These are phyloP conservation scores for Saturnia japonica DNA, from an alignment of 2,888 invertebrate genomes.

Conservation along the genomic window DNA sequence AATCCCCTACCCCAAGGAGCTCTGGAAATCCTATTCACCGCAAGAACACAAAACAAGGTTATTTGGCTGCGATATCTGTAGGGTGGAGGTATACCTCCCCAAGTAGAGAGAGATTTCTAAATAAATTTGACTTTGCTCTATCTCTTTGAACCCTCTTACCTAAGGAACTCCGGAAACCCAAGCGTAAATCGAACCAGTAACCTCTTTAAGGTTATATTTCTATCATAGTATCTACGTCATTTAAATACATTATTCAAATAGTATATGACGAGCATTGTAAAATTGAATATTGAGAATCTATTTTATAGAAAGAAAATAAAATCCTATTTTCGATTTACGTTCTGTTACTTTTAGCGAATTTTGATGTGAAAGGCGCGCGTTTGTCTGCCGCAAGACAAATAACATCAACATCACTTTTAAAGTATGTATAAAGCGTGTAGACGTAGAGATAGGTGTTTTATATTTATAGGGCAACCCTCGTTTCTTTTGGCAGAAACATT, in stretches of 20 bases:
- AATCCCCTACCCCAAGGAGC: too few species aligned
- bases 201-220: background rate
- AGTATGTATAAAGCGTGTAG: conserved; percentile 18
- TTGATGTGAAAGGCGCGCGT: conserved; percentile 30
- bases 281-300: background rate
- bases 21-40: too few species aligned
- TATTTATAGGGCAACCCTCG: conserved; percentile 16
- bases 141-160: too few species aligned
- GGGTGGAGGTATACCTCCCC: too few species aligned
- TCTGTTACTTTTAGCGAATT: conserved; percentile 34
- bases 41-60: too few species aligned
- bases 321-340: background rate
- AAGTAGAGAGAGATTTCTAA: too few species aligned
- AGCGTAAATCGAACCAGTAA: background rate
- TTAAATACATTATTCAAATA: background rate
- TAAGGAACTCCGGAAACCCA: too few species aligned
- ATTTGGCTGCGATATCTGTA: too few species aligned
- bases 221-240: background rate
- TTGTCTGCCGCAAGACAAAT: conserved; percentile 25
- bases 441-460: conserved; percentile 12
- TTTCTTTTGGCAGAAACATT: conserved; percentile 20
- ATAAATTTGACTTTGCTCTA: too few species aligned
- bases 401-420: conserved; percentile 24
- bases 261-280: background rate
- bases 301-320: background rate